Evolutionary conservation across 2,888 invertebrate genomes (phyloP).

Genomic region (Phanerotoma sp.): DNA sequence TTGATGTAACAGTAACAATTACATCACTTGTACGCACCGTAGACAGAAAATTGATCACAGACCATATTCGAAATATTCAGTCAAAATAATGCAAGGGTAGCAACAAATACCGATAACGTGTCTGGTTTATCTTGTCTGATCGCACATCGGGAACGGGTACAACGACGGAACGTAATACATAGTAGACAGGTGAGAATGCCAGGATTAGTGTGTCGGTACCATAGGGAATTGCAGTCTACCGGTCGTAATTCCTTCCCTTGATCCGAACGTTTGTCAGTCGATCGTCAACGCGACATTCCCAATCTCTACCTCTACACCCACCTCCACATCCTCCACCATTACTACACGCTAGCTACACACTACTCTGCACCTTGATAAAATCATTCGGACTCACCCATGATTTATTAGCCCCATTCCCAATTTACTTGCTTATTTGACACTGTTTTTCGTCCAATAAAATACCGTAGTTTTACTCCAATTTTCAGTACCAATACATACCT

Average conservation of each 20-base stretch:
- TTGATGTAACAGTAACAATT: too few relatives aligned
- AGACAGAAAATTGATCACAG: too few relatives aligned
- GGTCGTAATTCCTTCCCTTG: constrained; percentile 4
- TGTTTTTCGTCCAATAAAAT: background rate
- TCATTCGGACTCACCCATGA: background rate
- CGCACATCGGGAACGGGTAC: constrained; percentile 5
- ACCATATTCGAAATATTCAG: background rate
- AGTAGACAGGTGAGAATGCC: constrained; percentile 17
- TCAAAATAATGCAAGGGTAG: background rate
- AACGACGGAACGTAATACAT: constrained; percentile 11
- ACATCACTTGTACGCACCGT: too few relatives aligned
- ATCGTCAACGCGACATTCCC: background rate
- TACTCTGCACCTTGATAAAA: background rate
- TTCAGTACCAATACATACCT: background rate
- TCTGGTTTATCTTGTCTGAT: constrained; percentile 20
- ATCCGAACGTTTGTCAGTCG: constrained; percentile 8
- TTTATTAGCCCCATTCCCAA: background rate
- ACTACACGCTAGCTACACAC: too few relatives aligned
- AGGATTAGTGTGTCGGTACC: background rate
- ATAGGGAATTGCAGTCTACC: constrained; percentile 5
- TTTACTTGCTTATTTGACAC: background rate
- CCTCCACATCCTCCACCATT: background rate
- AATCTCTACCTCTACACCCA: background rate
- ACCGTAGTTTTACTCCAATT: too few relatives aligned
- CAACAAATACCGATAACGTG: constrained; percentile 12